Evolutionary conservation across 2,888 invertebrate species (phyloP), one percentile per base, ranked within the genome.

Genomic region (Pristionchus maxplancki): DNA sequence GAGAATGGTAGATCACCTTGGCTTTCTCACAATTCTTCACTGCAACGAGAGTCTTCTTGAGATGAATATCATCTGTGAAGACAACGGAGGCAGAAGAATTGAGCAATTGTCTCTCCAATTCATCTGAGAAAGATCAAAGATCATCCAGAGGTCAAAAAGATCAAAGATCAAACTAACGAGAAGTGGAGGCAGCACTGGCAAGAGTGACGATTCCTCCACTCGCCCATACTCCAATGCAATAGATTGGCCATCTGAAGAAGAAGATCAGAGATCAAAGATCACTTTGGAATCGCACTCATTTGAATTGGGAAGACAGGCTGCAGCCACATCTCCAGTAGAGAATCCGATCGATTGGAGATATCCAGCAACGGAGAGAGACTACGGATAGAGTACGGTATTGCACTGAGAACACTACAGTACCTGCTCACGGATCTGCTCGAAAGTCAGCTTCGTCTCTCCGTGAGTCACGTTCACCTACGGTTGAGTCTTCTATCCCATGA

Each of bases 141-240:
- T 78, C 78, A 78, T 40, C 15, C 9, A 44, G 28, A 78, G 44
- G 48, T 78, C 48, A 78, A 44, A 44, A 48, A 78, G 44, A 78
- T 78, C 48, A 78, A 44, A 44, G 78, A 78, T 74, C 71, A 78
- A 40, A 74, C 93, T 89, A 88, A 92, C 93, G 91, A 71, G 93
- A 91, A 40, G 93, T 94, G 74, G 91, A 94, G 40, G 91, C 88
- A 13, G 91, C 88, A 50, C 92, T 93, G 24, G 93, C 94, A n/a
- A 91, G 91, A 44, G 93, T 92, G 74, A 92, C 89, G 13, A 90
- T 91, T 28, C 93, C 93, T n/a, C 94, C 94, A 4, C 37, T 37
- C 11, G 86, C 67, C 67, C 86, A 87, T 17, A 87, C 71, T 50
- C 86, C 86, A 17, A 71, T 67, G 34, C 37, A 71, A 34, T 20